phyloP scores from a whole-genome alignment of 2,888 invertebrate genomes.

The Noctua janthina region DNA sequence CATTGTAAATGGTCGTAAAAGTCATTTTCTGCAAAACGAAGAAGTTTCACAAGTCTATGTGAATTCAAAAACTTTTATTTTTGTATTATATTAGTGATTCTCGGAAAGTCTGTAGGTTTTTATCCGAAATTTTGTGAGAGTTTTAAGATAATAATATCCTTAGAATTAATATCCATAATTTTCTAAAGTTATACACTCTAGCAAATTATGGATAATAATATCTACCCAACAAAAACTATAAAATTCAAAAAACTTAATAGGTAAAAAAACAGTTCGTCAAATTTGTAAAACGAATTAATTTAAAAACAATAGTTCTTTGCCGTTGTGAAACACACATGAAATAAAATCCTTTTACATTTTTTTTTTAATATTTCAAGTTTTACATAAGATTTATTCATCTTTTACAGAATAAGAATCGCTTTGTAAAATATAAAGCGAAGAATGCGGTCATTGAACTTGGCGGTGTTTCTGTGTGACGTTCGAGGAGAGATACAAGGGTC shows the following conservation, averaged over 20 bases:
- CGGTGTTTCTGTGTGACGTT: background rate
- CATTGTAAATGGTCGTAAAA: background rate
- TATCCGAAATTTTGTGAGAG: too few relatives aligned
- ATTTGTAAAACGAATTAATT: background rate
- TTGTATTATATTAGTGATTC: background rate
- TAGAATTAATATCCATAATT: too few relatives aligned
- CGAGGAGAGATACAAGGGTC: background rate
- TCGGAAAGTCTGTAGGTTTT: background rate
- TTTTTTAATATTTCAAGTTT: too few relatives aligned
- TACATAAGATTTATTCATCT: background rate
- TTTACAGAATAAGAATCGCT: background rate
- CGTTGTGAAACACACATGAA: background rate
- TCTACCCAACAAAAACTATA: too few relatives aligned
- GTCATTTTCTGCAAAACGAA: background rate
- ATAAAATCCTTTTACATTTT: background rate
- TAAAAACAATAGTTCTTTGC: background rate
- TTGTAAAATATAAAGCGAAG: background rate
- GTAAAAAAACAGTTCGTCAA: too few relatives aligned
- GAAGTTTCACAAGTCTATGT: background rate
- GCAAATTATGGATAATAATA: too few relatives aligned
- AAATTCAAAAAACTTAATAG: too few relatives aligned
- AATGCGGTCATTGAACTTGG: background rate
- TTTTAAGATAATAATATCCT: too few relatives aligned
- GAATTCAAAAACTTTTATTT: background rate
- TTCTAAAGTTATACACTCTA: too few relatives aligned